A percentile compares a stretch with the other conserved stretches of the same genome.
Evolutionary conservation across 2,888 invertebrate species (phyloP).

Genomic region (Tetramorium bicarinatum): DNA sequence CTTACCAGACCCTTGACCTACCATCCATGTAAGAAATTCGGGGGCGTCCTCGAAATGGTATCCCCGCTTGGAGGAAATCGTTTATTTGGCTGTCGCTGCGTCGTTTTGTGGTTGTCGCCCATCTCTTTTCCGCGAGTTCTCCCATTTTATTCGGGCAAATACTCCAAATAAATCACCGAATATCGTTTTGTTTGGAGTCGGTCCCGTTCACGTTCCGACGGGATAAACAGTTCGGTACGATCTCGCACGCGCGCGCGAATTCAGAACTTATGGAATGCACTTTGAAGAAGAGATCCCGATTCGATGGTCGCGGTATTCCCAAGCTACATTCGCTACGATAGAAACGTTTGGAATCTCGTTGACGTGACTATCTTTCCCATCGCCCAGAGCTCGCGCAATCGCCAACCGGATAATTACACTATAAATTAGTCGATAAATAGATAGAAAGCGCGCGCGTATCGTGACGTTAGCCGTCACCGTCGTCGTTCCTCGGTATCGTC

Average conservation of each 20-base stretch:
- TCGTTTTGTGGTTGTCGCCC: constrained; percentile 62
- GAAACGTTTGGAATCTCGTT: constrained; percentile 75
- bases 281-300: constrained; percentile 58
- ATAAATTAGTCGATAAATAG: constrained; percentile 74
- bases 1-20: constrained; percentile 65
- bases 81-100: constrained; percentile 68
- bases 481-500: constrained; percentile 24
- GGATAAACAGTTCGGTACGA: constrained; percentile 67
- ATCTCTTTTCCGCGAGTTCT: constrained; percentile 50
- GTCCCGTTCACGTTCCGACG: constrained; percentile 52
- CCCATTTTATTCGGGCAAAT: constrained; percentile 65
- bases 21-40: constrained; percentile 71
- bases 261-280: constrained; percentile 72
- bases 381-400: constrained; percentile 71
- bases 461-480: constrained; percentile 49
- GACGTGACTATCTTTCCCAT: constrained; percentile 75
- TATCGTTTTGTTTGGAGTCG: constrained; percentile 66
- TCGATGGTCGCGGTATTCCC: constrained; percentile 53
- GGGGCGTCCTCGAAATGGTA: constrained; percentile 56
- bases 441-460: constrained; percentile 62
- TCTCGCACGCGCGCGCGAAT: constrained; percentile 64
- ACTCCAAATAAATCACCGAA: constrained; percentile 73
- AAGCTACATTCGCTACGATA: constrained; percentile 64
- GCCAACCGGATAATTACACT: constrained; percentile 71
- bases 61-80: constrained; percentile 66